Evolutionary conservation across 1,140 invertebrate species (phyloP), one percentile per base, ranked within the genome.

Genomic region (Aphelenchoides fujianensis): DNA sequence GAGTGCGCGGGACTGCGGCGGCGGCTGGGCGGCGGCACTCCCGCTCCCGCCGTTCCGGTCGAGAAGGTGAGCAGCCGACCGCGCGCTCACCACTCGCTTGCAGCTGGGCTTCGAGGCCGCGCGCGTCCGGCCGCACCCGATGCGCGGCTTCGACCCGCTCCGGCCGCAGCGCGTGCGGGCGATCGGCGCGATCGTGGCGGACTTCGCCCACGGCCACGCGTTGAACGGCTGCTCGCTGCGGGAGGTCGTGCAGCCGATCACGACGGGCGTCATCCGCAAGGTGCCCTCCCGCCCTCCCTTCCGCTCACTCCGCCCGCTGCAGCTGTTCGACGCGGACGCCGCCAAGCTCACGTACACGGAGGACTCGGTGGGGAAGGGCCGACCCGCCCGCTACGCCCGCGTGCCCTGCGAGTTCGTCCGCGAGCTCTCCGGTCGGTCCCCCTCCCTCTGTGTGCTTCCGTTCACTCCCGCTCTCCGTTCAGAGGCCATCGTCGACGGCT

Each of bases 191-290:
- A 66, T 66, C 7, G 63, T 66, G 19, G 63, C 63, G 12, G 63
- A 66, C 28, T 34, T 66, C 53, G 27, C 63, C 0, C 37, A 66
- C 53, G 63, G 63, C 16, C 63, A 66, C 7, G 36, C 27, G 3
- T 66, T 66, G 30, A 66, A 66, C 31, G 63, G 63, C 12, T 66
- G 63, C 32, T 36, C 32, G 1, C 31, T 66, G 12, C 23, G 32
- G 1, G 36, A 66, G 53, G 32, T 66, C 12, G 63, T 66, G 12
- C 63, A 66, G 63, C 63, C 63, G 53, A 66, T 66, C 12, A 66
- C 63, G 23, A 66, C 63, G 9, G 63, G 28, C 23, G 16, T 66
- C 12, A 32, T 66, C 12, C 16, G 63, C 23, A 66, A 66, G 23
- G 41, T 48, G 23, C 12, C 41, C 12, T 16, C 23, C 41, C 12